Percentiles rank a stretch among this genome's conserved stretches.
Conservation (phyloP, 2,797 vertebrate species). For the Chaunax sp. region DNA sequence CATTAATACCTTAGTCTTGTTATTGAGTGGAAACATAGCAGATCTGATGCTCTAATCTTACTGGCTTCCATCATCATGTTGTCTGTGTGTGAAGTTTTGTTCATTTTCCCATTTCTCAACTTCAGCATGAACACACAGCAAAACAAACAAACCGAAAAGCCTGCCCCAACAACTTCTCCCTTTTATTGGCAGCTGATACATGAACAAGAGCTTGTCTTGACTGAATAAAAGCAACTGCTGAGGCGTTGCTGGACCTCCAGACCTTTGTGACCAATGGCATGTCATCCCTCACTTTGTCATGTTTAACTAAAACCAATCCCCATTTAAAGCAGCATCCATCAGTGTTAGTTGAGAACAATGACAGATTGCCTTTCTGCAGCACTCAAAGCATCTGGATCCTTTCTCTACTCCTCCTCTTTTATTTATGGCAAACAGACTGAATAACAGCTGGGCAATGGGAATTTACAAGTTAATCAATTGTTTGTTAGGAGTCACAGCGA, state of each 20-base stretch:
- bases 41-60: neutral
- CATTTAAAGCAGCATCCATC: constrained; percentile 91
- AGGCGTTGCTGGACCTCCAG: constrained; percentile 78
- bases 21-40: constrained; percentile 8
- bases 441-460: constrained; percentile 87
- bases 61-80: constrained; percentile 12
- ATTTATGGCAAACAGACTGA: constrained; percentile 86
- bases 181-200: constrained; percentile 81
- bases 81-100: constrained; percentile 36
- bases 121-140: constrained; percentile 34
- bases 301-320: constrained; percentile 94
- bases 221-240: constrained; percentile 65
- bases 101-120: constrained; percentile 63
- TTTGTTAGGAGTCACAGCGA: constrained; percentile 80
- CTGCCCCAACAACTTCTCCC: constrained; percentile 60
- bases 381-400: constrained; percentile 88
- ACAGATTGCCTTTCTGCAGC: constrained; percentile 84
- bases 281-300: constrained; percentile 92
- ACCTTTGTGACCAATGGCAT: constrained; percentile 85
- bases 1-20: neutral
- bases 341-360: constrained; percentile 87
- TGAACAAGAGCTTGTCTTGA: constrained; percentile 73
- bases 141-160: constrained; percentile 64
- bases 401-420: constrained; percentile 80
- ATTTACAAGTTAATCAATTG: constrained; percentile 89